Base-by-base conservation (phyloP, 2,888 invertebrate species). In the Pterobdella sp. region DNA sequence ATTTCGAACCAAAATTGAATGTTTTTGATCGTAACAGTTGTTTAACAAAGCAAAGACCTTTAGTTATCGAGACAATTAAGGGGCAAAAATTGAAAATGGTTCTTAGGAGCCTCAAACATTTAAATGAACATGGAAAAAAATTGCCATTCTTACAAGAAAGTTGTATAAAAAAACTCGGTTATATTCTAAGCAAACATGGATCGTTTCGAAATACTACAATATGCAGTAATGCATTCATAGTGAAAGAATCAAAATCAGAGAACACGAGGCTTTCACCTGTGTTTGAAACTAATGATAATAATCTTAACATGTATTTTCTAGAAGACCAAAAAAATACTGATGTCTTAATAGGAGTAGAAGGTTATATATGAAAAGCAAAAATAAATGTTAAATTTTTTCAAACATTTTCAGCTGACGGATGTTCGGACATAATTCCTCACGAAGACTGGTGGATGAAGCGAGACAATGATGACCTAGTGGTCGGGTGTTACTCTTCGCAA, bases 391-490 rank as follows among this genome's bases (percentile, higher is more conserved):
- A n/a, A n/a, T n/a, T n/a, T n/a, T n/a, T n/a, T 67, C n/a, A 49
- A 1, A 29, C 29, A 10, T 0, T 73, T 72, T 0, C 74, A 75
- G 75, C 73, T 36, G 70, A 73, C 49, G 76, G 76, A 1, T 76
- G 76, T 52, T 72, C 74, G n/a, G 76, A 76, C 65, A 66, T 75
- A 2, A 68, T 75, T 49, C 72, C 75, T n/a, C 74, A 73, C 1
- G 68, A 72, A 18, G 56, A 76, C 52, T 60, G 72, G 26, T 74
- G 75, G 73, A 32, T 76, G 37, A 73, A 72, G 71, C 71, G 76
- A 72, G 69, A 49, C n/a, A 73, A 73, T 7, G 73, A 76, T 65
- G 70, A 66, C 26, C 66, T 72, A 37, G 70, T 68, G 37, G 56
- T 76, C n/a, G 74, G 75, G 14, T 76, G 76, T 52, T 73, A 72